phyloP scores from a whole-genome alignment of 2,797 vertebrate genomes.

The Crenuchus spilurus region DNA sequence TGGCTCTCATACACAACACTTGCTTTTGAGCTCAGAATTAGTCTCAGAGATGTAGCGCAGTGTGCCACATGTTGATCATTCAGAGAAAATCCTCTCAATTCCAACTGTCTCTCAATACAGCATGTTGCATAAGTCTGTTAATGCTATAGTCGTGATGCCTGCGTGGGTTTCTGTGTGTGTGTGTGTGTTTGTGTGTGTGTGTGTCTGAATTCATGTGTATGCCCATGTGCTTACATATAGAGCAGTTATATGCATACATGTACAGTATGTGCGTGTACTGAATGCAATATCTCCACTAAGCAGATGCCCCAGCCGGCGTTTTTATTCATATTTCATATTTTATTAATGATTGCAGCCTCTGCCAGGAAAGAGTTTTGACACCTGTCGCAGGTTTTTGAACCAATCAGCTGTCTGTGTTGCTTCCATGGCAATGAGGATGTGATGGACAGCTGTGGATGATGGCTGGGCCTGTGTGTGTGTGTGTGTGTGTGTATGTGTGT shows the following conservation, averaged over 20 bases:
- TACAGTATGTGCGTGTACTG: not conserved
- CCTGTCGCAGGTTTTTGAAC: conserved; percentile 1
- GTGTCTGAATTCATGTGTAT: not conserved
- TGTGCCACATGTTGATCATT: not conserved
- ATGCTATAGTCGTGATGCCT: not conserved
- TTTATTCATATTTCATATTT: conserved; percentile 5
- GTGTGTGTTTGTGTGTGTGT: conserved; percentile 49
- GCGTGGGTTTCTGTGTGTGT: not conserved
- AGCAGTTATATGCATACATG: not conserved
- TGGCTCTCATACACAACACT: not conserved
- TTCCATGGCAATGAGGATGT: conserved; percentile 5
- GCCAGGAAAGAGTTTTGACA: conserved; percentile 23
- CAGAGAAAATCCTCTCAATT: not conserved
- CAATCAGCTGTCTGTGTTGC: conserved; percentile 6
- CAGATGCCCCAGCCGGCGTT: not conserved
- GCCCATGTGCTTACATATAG: not conserved
- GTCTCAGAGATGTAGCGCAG: not conserved
- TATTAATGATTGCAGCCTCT: conserved; percentile 1
- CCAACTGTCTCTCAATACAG: not conserved
- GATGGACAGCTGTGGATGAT: conserved; percentile 21
- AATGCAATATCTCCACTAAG: not conserved
- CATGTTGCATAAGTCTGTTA: not conserved
- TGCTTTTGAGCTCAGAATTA: not conserved
- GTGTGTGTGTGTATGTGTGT: not conserved
- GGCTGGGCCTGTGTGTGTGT: not conserved